These are phyloP conservation scores for Aspidoscelis tigris DNA, from an alignment of 2,113 vertebrate species.

Conservation along the genomic window DNA sequence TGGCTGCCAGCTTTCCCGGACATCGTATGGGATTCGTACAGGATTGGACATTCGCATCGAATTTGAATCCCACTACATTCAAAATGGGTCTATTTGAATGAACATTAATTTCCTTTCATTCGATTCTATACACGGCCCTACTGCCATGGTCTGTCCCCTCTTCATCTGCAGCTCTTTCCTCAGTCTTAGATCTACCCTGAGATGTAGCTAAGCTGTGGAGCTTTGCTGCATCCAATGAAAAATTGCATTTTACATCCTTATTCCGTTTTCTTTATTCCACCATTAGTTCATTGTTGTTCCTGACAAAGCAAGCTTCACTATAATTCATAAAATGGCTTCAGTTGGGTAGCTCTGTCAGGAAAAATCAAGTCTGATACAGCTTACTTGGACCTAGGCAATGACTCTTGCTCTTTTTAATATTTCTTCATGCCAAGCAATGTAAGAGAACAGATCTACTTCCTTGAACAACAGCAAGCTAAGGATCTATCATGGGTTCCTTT, in stretches of 20 bases:
- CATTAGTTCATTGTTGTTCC: not conserved
- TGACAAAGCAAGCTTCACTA: constrained; percentile 3
- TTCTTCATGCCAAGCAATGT: not conserved
- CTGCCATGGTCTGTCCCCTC: no score
- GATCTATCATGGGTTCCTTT: not conserved
- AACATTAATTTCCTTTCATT: no score
- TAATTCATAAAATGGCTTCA: not conserved
- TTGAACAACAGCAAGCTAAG: not conserved
- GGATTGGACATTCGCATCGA: no score
- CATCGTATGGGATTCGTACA: no score
- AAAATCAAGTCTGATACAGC: not conserved
- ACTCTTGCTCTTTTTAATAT: not conserved
- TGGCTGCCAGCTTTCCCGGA: no score
- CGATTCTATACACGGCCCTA: no score
- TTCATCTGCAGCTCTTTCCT: no score
- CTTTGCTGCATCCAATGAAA: not conserved
- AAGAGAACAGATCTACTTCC: accelerated
- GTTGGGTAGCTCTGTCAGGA: not conserved
- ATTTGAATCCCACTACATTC: no score
- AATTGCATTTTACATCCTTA: not conserved
- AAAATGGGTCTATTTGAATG: no score
- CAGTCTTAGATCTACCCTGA: not conserved
- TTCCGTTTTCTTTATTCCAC: constrained; percentile 1
- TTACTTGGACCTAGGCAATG: not conserved
- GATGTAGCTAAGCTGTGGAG: not conserved